Percentiles rank a stretch among this genome's conserved stretches.
These are phyloP conservation scores for Stigmatopora nigra DNA, from an alignment of 2,113 vertebrate species.

Conservation along the genomic window DNA sequence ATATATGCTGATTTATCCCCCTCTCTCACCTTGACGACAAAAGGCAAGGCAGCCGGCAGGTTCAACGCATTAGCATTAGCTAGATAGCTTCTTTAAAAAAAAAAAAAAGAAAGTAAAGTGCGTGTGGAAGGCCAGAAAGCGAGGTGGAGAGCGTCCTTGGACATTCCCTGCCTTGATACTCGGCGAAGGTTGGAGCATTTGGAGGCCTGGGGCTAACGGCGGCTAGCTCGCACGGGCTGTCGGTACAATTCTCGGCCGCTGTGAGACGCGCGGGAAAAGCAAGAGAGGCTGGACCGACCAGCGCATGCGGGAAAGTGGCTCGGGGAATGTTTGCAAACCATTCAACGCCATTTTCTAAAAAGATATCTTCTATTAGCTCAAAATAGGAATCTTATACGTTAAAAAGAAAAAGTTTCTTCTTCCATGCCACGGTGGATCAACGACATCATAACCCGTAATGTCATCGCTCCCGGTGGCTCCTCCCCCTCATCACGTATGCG, in stretches of 20 bases:
- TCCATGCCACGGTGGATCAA: no score
- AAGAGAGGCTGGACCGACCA: no score
- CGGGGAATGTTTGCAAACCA: no score
- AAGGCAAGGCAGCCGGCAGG: slow-evolving; percentile 14
- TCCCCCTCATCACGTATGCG: neutral
- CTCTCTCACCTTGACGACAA: slow-evolving; percentile 48
- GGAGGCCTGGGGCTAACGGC: slow-evolving; percentile 23
- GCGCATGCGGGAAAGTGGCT: no score
- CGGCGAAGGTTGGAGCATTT: slow-evolving; percentile 25
- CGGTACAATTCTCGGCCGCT: slow-evolving; percentile 19
- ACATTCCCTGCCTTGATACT: slow-evolving; percentile 37
- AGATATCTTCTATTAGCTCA: no score
- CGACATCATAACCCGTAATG: neutral
- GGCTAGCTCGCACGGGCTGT: slow-evolving; percentile 32
- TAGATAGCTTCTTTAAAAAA: no score
- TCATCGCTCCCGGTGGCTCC: neutral
- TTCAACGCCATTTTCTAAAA: no score
- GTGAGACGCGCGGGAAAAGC: neutral
- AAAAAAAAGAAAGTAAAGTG: neutral
- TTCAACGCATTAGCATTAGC: neutral
- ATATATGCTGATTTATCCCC: slow-evolving; percentile 42
- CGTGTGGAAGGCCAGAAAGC: neutral
- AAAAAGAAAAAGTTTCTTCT: no score
- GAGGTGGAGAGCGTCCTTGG: neutral
- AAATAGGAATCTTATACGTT: no score